These are phyloP conservation scores for Dryobota labecula DNA, from an alignment of 2,888 invertebrate species.

Conservation along the genomic window DNA sequence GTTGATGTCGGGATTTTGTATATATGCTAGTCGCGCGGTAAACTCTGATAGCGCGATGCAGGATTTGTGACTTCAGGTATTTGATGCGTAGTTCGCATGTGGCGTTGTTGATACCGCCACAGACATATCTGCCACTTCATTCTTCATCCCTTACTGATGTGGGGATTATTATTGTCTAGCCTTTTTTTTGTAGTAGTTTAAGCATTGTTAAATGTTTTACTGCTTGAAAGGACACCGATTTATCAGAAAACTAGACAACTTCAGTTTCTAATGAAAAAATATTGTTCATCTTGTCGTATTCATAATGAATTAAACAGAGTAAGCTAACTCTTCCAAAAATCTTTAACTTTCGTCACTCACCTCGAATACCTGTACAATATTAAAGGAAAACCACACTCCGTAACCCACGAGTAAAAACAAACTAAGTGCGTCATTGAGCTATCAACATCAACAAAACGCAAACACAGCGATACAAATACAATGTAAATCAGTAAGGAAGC, in stretches of 20 bases:
- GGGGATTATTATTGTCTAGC: neutral
- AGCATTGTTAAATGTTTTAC: neutral
- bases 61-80: no score
- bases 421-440: constrained; percentile 56
- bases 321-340: neutral
- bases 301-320: neutral
- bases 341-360: neutral
- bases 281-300: neutral
- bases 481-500: constrained; percentile 72
- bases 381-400: constrained; percentile 19
- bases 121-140: neutral
- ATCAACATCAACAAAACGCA: constrained; percentile 53
- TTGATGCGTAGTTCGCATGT: no score
- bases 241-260: no score
- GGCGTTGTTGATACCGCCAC: no score
- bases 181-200: neutral
- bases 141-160: neutral
- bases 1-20: no score
- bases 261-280: neutral
- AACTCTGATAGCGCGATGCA: no score
- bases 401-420: constrained; percentile 40
- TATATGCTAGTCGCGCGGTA: no score
- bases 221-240: neutral
- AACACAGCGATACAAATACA: constrained; percentile 55
- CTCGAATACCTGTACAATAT: constrained; percentile 17